Base-by-base conservation (phyloP, 2,888 invertebrate species). In the Eristalis intricaria region DNA sequence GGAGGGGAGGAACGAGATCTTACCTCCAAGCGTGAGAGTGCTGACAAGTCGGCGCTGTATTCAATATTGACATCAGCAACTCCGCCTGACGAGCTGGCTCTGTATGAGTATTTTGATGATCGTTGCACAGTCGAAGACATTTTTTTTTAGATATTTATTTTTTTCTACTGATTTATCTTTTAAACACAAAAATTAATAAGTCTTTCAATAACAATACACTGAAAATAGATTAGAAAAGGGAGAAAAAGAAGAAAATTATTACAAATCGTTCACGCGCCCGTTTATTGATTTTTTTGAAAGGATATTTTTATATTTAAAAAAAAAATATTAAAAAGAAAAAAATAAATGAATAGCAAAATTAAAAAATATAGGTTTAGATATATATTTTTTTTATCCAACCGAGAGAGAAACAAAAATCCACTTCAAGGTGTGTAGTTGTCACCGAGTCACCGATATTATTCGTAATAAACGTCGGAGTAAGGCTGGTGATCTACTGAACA, bases 1-100 rank as follows among this genome's bases (percentile, higher is more conserved):
- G 15, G 23, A 43, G 50, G 43, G 43, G 43, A 40, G 75, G 85
- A 77, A 81, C 58, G 29, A 23, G 19, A 92, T 92, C 95, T 95
- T 97, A 98, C 98, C 97, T 98, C 98, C 94, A 98, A 96, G 94
- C 98, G 97, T 94, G 97, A 96, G 94, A 98, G 96, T 94, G 97
- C 97, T 94, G 97, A 97, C 94, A 98, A 95, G 95, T 98, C 98
- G 94, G 97, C 95, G 94, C 96, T 96, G 95, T 98, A 98, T 95
- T 98, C 98, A 95, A 98, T 97, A 96, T 96, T 97, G 93, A 98
- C 97, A 95, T 98, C 97, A 94, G 97, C 96, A 91, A 94, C 95
- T 94, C 95, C 96, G 93, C 95, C 96, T 92, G 96, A 95, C 93
- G 97, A 97, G 93, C 96, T 95, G 93, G 97, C 97, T 94, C 97